phyloP scores from a whole-genome alignment of 2,888 invertebrate genomes.

The Conomelus anceps region DNA sequence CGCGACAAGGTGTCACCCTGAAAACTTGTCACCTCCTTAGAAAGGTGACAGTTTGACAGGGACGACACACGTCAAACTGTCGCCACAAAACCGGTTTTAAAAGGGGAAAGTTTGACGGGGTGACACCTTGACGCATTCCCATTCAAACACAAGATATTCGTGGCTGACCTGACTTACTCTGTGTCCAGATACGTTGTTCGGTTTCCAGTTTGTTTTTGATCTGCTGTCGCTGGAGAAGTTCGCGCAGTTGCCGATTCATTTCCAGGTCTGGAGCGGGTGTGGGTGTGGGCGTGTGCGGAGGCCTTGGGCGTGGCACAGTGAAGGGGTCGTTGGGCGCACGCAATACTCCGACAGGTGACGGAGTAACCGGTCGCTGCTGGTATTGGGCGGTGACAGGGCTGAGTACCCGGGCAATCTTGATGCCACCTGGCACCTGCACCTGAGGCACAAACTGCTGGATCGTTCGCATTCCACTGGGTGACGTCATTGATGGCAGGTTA shows the following conservation, averaged over 20 bases:
- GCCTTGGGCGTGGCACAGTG: conserved; percentile 34
- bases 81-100: too few species aligned
- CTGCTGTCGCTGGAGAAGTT: conserved; percentile 71
- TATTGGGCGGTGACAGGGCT: conserved; percentile 16
- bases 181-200: conserved; percentile 13
- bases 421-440: neutral
- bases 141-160: neutral
- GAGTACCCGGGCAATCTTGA: neutral
- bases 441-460: conserved; percentile 4
- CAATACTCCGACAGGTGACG: conserved; percentile 30
- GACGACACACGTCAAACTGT: too few species aligned
- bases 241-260: conserved; percentile 69
- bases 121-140: too few species aligned
- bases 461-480: conserved; percentile 10
- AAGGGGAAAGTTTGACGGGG: too few species aligned
- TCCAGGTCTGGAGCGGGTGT: conserved; percentile 39
- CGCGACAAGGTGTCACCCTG: too few species aligned
- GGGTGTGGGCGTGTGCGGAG: conserved; percentile 40
- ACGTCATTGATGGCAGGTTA: conserved; percentile 15
- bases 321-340: conserved; percentile 21
- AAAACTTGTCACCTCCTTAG: too few species aligned
- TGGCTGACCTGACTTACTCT: neutral
- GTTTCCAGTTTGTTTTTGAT: conserved; percentile 41
- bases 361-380: conserved; percentile 38
- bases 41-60: too few species aligned